phyloP scores from a whole-genome alignment of 1,140 invertebrate genomes.

The Aphelinus atriplicis region DNA sequence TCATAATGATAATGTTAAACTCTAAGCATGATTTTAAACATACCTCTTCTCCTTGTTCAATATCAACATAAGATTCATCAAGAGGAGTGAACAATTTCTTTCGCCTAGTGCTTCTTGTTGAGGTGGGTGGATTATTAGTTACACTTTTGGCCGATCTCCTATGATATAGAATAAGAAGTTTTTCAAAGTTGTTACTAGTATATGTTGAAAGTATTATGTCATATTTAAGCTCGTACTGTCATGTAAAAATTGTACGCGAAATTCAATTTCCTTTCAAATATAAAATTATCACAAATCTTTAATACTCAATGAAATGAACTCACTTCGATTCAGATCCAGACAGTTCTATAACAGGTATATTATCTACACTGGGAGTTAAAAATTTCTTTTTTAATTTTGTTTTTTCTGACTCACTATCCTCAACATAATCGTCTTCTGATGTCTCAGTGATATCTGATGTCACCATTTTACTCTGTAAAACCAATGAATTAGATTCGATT shows the following conservation, averaged over 20 bases:
- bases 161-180: background rate
- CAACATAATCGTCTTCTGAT: slow-evolving; percentile 45
- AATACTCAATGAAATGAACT: background rate
- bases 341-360: slow-evolving; percentile 48
- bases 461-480: slow-evolving; percentile 36
- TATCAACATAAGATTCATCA: slow-evolving; percentile 47
- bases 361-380: slow-evolving; percentile 28
- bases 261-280: too few species aligned
- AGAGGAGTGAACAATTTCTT: slow-evolving; percentile 48
- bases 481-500: slow-evolving; percentile 16
- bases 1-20: background rate
- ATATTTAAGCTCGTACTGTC: too few species aligned
- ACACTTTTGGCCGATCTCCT: slow-evolving; percentile 32
- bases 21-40: background rate
- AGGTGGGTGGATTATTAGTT: slow-evolving; percentile 23
- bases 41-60: slow-evolving; percentile 45
- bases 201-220: too few species aligned
- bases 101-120: slow-evolving; percentile 42
- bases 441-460: background rate
- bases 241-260: too few species aligned
- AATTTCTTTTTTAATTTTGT: slow-evolving; percentile 27
- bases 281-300: background rate
- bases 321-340: slow-evolving; percentile 50
- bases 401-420: background rate
- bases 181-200: too few species aligned